These are phyloP conservation scores for Helicoverpa armigera DNA, from an alignment of 1,140 invertebrate species.

Conservation along the genomic window DNA sequence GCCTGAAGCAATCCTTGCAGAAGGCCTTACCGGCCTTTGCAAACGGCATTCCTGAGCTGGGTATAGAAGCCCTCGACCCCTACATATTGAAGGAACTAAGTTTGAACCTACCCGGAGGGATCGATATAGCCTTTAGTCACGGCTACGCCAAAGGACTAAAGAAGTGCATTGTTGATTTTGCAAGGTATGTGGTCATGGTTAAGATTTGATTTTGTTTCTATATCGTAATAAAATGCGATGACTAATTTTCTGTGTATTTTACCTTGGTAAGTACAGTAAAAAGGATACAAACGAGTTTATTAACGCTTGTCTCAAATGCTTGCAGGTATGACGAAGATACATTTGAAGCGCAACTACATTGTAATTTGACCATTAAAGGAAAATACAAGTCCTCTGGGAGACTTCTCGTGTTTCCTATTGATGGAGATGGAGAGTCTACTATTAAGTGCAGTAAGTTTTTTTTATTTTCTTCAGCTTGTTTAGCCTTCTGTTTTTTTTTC, in stretches of 20 bases:
- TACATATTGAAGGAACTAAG: conserved; percentile 61
- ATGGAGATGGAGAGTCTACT: conserved; percentile 64
- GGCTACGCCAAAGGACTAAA: conserved; percentile 60
- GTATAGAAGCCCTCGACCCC: conserved; percentile 59
- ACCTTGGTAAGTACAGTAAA: not conserved
- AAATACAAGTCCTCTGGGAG: conserved; percentile 61
- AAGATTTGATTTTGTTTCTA: not conserved
- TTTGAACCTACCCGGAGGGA: conserved; percentile 60
- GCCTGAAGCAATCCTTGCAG: conserved; percentile 60
- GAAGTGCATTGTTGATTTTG: conserved; percentile 61
- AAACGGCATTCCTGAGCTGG: conserved; percentile 57
- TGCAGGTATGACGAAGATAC: conserved; percentile 53
- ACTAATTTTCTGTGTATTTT: conserved; percentile 28
- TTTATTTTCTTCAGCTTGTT: conserved; percentile 10
- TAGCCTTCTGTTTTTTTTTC: not conserved
- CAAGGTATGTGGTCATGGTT: conserved; percentile 55
- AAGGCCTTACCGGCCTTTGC: conserved; percentile 53
- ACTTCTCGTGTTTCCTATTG: conserved; percentile 62
- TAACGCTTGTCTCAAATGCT: not conserved
- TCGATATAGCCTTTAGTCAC: conserved; percentile 57
- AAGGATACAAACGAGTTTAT: not conserved
- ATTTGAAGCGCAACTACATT: conserved; percentile 59
- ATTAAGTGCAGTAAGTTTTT: conserved; percentile 69
- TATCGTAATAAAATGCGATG: conserved; percentile 3
- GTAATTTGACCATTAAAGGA: conserved; percentile 65